Conservation (phyloP, 2,888 invertebrate genomes). For the Coelogynopora nodosa region DNA sequence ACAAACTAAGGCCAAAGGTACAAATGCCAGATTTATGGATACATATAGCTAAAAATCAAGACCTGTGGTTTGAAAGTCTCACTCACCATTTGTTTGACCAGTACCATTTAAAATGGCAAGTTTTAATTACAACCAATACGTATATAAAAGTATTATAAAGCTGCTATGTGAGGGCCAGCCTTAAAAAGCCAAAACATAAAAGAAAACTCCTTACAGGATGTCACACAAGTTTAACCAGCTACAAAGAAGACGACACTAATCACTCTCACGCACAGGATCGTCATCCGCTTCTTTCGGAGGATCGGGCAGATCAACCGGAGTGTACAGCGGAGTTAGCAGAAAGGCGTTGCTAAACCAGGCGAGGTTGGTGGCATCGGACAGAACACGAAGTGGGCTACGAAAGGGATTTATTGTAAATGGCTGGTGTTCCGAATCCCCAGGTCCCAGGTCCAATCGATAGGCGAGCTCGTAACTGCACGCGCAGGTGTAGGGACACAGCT, state of each 20-base stretch:
- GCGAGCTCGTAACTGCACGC: conserved; percentile 49
- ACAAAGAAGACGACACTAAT: no score
- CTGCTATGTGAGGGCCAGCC: no score
- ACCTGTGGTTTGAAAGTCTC: no score
- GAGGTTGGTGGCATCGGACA: conserved; percentile 21
- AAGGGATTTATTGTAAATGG: conserved; percentile 55
- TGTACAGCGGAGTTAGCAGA: background rate
- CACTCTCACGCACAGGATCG: no score
- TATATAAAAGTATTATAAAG: background rate
- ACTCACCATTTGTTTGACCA: no score
- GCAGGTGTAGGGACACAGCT: conserved; percentile 55
- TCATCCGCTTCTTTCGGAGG: background rate
- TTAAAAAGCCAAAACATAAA: no score
- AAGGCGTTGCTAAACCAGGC: conserved; percentile 35
- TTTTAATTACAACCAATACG: background rate
- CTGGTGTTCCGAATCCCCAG: conserved; percentile 46
- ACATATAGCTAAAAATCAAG: no score
- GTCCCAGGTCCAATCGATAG: conserved; percentile 49
- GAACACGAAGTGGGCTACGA: conserved; percentile 53
- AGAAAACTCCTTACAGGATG: no score
- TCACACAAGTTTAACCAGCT: no score
- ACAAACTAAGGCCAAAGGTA: no score
- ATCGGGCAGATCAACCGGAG: background rate
- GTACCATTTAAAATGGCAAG: no score
- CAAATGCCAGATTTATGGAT: no score